Evolutionary conservation across 2,113 vertebrate species (phyloP).

Genomic region (Alces alces): DNA sequence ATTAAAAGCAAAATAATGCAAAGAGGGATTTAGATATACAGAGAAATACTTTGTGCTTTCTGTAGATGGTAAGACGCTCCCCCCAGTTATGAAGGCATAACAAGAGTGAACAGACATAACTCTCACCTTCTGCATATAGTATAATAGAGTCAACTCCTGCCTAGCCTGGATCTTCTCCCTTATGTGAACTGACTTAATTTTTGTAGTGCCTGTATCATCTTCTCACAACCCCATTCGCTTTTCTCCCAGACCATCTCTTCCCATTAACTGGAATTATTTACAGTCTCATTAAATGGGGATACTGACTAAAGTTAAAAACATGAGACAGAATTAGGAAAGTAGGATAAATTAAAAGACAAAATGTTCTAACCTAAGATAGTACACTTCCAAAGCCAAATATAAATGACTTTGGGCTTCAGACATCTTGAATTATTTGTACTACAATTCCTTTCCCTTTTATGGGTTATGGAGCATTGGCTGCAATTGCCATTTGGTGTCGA

Average conservation of each 20-base stretch:
- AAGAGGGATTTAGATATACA: not conserved
- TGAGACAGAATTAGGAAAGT: not conserved
- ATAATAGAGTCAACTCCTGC: not conserved
- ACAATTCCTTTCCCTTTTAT: not conserved
- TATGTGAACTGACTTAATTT: not conserved
- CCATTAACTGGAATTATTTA: not conserved
- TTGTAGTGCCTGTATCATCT: not conserved
- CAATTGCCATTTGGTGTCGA: constrained; percentile 28
- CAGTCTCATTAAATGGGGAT: not conserved
- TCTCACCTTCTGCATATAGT: not conserved
- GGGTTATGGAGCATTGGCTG: not conserved
- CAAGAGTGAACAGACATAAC: not conserved
- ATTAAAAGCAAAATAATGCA: constrained; percentile 14
- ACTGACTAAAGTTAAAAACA: not conserved
- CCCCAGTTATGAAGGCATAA: not conserved
- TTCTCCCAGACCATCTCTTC: not conserved
- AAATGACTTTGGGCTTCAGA: not conserved
- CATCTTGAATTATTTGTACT: not conserved
- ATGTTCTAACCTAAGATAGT: not conserved
- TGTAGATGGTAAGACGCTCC: not conserved
- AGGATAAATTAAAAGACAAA: constrained; percentile 8
- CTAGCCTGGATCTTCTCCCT: not conserved
- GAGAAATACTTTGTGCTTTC: not conserved
- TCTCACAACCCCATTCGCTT: not conserved
- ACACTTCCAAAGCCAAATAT: not conserved